Conservation (phyloP, 1,140 invertebrate genomes). For the Pseudachorutes palmiensis region DNA sequence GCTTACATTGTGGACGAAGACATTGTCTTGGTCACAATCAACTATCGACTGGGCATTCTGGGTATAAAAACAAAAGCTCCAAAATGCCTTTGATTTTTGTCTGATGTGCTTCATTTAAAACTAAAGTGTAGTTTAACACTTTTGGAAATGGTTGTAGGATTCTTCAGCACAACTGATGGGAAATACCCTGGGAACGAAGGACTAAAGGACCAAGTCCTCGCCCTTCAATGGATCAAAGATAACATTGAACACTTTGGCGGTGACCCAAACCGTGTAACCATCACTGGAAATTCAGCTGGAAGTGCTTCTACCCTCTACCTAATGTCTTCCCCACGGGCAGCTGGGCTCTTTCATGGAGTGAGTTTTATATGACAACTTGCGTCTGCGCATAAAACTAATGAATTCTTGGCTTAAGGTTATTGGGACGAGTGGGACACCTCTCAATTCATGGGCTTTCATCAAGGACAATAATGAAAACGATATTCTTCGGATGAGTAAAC, state of each 20-base stretch:
- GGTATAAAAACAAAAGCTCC: too few species aligned
- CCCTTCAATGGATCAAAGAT: neutral
- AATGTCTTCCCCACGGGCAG: neutral
- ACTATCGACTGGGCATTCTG: constrained; percentile 68
- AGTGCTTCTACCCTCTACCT: neutral
- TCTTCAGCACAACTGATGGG: neutral
- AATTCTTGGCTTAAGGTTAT: neutral
- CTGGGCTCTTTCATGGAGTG: neutral
- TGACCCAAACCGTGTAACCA: neutral
- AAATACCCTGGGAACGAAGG: neutral
- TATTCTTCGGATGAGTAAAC: neutral
- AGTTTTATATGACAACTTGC: neutral
- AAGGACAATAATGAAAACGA: neutral
- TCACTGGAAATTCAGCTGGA: neutral
- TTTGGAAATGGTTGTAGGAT: neutral
- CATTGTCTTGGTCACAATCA: constrained; percentile 51
- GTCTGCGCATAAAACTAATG: neutral
- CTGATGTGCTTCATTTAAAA: neutral
- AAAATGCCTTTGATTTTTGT: neutral
- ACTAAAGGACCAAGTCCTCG: constrained; percentile 6
- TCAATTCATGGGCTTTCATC: neutral
- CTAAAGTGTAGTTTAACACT: neutral
- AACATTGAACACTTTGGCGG: constrained; percentile 12
- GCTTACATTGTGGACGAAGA: constrained; percentile 40
- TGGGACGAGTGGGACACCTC: neutral